These are phyloP conservation scores for Muntiacus muntjak DNA, from an alignment of 2,113 vertebrate genomes.

Conservation along the genomic window DNA sequence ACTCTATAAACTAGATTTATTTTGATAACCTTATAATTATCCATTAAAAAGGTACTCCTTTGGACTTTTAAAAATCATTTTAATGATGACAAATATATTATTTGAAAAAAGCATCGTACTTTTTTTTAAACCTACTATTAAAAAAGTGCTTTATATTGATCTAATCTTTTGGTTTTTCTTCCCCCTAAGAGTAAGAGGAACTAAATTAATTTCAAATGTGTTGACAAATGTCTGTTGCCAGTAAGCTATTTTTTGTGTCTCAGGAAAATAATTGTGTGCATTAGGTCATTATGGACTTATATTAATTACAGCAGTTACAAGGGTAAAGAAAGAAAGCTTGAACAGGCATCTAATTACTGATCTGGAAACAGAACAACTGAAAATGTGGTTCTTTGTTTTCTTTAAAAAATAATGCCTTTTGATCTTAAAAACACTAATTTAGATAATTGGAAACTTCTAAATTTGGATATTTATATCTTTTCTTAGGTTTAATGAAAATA, in stretches of 20 bases:
- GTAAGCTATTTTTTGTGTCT: background rate
- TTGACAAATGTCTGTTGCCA: background rate
- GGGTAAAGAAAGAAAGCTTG: background rate
- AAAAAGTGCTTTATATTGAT: background rate
- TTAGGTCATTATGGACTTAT: background rate
- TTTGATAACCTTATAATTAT: background rate
- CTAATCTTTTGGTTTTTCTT: background rate
- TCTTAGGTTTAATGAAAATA: background rate
- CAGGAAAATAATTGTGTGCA: background rate
- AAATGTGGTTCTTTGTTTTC: background rate
- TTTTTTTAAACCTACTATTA: background rate
- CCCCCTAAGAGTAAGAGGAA: background rate
- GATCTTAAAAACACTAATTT: background rate
- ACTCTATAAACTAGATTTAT: background rate
- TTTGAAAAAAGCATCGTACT: background rate
- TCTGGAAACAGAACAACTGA: background rate
- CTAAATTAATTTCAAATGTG: background rate
- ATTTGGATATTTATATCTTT: background rate
- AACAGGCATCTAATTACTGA: background rate
- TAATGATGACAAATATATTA: background rate
- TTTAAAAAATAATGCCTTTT: background rate
- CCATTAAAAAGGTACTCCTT: background rate
- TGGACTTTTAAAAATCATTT: background rate
- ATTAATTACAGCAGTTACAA: background rate
- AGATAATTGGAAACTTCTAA: background rate